Evolutionary conservation across 2,113 vertebrate genomes (phyloP).

Genomic region (Ameiurus melas): DNA sequence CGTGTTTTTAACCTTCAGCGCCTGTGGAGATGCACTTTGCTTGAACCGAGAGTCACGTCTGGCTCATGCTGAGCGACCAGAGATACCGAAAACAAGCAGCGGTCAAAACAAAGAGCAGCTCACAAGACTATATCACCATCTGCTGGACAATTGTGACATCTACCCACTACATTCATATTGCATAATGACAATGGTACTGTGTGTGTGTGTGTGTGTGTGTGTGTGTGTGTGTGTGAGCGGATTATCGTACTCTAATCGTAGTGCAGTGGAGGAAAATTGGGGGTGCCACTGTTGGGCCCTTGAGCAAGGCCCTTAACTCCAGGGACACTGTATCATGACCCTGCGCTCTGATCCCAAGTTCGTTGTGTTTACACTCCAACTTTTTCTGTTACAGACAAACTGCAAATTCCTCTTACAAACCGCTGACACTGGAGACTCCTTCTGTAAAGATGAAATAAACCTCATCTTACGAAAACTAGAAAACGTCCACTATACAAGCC

Average conservation of each 20-base stretch:
- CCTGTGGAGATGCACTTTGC: neutral
- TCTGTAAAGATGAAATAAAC: neutral
- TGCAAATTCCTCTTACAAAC: neutral
- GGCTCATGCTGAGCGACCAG: neutral
- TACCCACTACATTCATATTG: neutral
- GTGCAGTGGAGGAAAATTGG: no score
- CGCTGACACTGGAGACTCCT: neutral
- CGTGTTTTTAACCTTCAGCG: neutral
- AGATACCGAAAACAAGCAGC: neutral
- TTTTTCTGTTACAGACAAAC: neutral
- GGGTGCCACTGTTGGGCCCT: no score
- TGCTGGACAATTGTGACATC: constrained; percentile 16
- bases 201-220: neutral
- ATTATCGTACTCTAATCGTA: no score
- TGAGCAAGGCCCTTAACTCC: no score
- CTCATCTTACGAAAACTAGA: neutral
- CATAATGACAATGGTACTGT: neutral
- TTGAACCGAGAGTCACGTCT: neutral
- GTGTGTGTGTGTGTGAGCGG: neutral
- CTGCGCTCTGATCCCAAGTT: no score
- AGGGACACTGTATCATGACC: no score
- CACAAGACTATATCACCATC: constrained; percentile 33
- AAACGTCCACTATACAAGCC: neutral
- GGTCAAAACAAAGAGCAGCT: neutral
- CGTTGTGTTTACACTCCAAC: no score